Evolutionary conservation across 2,797 vertebrate genomes (phyloP).

Genomic region (Ctenochaetus hawaiiensis): DNA sequence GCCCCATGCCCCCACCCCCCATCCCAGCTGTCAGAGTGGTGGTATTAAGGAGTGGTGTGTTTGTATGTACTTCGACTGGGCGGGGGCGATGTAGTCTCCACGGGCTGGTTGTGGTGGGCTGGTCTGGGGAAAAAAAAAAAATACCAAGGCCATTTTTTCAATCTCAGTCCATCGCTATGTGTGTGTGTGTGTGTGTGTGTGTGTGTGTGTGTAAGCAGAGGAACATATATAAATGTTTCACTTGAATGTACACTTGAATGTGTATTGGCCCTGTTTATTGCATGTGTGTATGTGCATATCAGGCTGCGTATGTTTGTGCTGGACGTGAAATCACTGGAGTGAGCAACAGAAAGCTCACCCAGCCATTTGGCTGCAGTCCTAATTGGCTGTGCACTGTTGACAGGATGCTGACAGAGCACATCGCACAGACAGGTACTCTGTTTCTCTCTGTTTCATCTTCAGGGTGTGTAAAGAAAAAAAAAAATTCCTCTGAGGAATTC

Average conservation of each 20-base stretch:
- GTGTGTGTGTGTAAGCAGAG: constrained; percentile 9
- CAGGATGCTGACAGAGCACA: constrained; percentile 79
- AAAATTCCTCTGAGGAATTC: constrained; percentile 68
- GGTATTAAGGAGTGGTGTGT: background rate
- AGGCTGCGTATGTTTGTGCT: constrained; percentile 27
- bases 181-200: constrained; percentile 2
- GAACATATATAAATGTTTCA: constrained; percentile 6
- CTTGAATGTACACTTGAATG: background rate
- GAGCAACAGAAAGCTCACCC: constrained; percentile 68
- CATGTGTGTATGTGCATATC: constrained; percentile 20
- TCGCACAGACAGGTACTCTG: constrained; percentile 66
- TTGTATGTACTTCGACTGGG: background rate
- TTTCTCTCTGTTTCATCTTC: constrained; percentile 65
- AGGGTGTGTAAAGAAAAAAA: constrained; percentile 46
- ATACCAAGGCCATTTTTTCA: too few relatives aligned
- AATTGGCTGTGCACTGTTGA: constrained; percentile 78
- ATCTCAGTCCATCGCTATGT: too few relatives aligned
- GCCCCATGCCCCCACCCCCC: too few relatives aligned
- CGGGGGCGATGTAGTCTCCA: too few relatives aligned
- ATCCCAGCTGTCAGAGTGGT: too few relatives aligned
- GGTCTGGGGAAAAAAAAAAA: too few relatives aligned
- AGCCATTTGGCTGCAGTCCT: constrained; percentile 77
- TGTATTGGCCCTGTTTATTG: constrained; percentile 1
- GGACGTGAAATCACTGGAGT: constrained; percentile 60
- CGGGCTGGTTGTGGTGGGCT: too few relatives aligned